These are phyloP conservation scores for Sylvicola cinctus DNA, from an alignment of 2,888 invertebrate genomes.

Conservation along the genomic window DNA sequence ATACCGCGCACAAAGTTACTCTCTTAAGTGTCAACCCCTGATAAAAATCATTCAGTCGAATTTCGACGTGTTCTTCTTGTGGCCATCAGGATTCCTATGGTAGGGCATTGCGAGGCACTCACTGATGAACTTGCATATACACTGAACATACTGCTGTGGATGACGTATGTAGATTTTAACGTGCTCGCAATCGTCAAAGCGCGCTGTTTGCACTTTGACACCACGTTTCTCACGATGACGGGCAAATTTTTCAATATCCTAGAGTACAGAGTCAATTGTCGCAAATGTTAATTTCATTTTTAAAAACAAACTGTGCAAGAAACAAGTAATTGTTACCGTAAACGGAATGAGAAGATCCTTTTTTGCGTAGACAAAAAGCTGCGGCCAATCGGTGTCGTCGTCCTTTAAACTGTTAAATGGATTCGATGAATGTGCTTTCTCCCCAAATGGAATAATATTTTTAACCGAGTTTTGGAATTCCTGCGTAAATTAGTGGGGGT, in stretches of 20 bases:
- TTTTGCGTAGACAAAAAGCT: constrained; percentile 52
- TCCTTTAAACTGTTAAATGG: constrained; percentile 34
- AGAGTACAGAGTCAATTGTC: constrained; percentile 3
- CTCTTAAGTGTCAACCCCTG: too few relatives aligned
- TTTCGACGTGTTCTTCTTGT: too few relatives aligned
- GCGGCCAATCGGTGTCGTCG: constrained; percentile 40
- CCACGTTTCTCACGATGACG: constrained; percentile 34
- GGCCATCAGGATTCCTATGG: too few relatives aligned
- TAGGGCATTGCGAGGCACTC: constrained; percentile 32
- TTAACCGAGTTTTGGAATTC: constrained; percentile 20
- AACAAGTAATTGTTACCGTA: constrained; percentile 21
- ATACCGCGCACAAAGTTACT: too few relatives aligned
- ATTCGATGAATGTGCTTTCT: constrained; percentile 29
- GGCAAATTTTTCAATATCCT: constrained; percentile 47
- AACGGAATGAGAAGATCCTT: constrained; percentile 43
- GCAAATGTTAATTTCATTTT: constrained; percentile 2
- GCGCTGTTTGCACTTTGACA: constrained; percentile 35
- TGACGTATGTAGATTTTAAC: constrained; percentile 47
- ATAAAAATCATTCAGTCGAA: too few relatives aligned
- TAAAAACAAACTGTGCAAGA: neutral
- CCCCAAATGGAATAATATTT: constrained; percentile 21
- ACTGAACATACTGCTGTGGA: constrained; percentile 36
- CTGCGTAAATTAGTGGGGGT: constrained; percentile 18
- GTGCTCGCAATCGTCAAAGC: constrained; percentile 53
- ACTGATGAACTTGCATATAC: constrained; percentile 36